Evolutionary conservation across 2,113 vertebrate genomes (phyloP), one percentile per base, ranked within the genome.

Genomic region (Paralichthys olivaceus): DNA sequence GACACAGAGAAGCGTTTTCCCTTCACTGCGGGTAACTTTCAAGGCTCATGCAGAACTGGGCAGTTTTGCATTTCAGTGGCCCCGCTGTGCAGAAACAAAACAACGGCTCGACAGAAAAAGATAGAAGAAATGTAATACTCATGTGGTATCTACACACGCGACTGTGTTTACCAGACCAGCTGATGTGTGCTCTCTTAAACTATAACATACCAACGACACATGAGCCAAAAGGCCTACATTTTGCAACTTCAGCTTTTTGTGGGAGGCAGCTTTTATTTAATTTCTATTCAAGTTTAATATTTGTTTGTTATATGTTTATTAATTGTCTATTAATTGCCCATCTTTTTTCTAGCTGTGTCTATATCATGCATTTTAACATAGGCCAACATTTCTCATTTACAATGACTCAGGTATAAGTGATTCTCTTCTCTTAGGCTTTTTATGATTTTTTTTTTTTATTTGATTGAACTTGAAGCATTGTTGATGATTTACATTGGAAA

Each of bases 111-210:
- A 20, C 5, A 49, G 47, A 3, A 1, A 53, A 2, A 47, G 0
- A 25, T 19, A 4, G 43, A 59, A 3, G 25, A 29, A 26, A 49
- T 49, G 34, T 34, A 84, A 78, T 69, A 78, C n/a, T 56, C 66
- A 26, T 57, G 69, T 75, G 76, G 77, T 84, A 58, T 57, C 28
- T 7, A 45, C 23, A 57, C 64, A 68, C 13, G n/a, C 40, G 72
- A 15, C 67, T 4, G 67, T 69, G 62, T 72, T 76, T 45, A 20
- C 43, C 55, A 56, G 13, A 20, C 0, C 37, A 28, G 51, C n/a
- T 43, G 13, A 8, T 53, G 40, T 55, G 53, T 40, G 51, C 72
- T 28, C 26, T 17, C 15, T 19, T 19, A 4, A 20, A 51, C 5
- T 5, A 47, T 17, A 47, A 47, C 43, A 26, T 11, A 29, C 2